phyloP scores from a whole-genome alignment of 2,797 vertebrate genomes.

The Tympanoctomys barrerae region DNA sequence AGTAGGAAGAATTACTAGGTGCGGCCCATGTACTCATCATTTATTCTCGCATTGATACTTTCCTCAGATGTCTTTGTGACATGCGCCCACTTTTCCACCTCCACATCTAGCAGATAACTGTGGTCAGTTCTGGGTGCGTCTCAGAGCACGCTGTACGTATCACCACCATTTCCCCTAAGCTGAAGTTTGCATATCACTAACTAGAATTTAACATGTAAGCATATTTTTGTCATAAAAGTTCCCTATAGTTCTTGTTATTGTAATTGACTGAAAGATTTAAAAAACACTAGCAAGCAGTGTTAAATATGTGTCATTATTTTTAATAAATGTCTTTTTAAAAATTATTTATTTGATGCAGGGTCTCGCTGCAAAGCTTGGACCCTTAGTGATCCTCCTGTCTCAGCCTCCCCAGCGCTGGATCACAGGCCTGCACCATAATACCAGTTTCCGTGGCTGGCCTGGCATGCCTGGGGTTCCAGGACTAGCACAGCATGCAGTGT shows the following conservation, averaged over 20 bases:
- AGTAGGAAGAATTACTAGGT: neutral
- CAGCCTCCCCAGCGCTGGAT: no score
- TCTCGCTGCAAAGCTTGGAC: no score
- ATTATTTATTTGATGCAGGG: no score
- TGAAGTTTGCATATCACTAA: neutral
- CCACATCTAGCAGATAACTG: neutral
- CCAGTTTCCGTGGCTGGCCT: no score
- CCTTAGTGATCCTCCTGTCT: no score
- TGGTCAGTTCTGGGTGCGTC: neutral
- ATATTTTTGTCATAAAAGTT: neutral
- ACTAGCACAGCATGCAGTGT: no score
- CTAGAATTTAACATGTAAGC: neutral
- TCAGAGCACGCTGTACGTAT: neutral
- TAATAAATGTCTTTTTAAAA: neutral
- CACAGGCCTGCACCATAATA: no score
- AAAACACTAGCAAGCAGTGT: neutral
- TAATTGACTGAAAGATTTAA: neutral
- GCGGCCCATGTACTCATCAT: no score
- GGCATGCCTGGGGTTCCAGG: no score
- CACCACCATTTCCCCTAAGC: neutral
- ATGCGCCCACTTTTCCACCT: neutral
- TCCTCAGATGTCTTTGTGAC: neutral
- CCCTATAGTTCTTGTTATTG: neutral
- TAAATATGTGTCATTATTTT: conserved; percentile 35
- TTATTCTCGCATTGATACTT: neutral